Percentiles rank a stretch among this genome's conserved stretches.
phyloP scores from a whole-genome alignment of 1,140 invertebrate species.

The Luehdorfia chinensis region DNA sequence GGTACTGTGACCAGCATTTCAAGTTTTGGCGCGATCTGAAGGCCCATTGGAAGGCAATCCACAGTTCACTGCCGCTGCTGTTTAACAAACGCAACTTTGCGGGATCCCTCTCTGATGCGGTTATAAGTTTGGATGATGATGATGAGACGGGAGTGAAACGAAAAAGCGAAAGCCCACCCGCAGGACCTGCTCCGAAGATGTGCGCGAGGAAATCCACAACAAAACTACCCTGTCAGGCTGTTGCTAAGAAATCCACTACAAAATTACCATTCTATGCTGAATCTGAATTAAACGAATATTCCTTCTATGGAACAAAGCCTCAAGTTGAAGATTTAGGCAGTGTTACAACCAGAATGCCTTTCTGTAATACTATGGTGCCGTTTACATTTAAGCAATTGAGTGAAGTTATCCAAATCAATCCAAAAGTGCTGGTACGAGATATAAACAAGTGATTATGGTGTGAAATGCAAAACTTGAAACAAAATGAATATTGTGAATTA shows the following conservation, averaged over 20 bases:
- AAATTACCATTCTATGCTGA: constrained; percentile 34
- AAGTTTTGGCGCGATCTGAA: constrained; percentile 31
- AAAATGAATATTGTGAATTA: neutral
- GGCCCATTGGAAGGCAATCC: constrained; percentile 26
- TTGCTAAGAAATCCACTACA: constrained; percentile 57
- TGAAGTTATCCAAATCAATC: constrained; percentile 41
- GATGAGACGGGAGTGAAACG: constrained; percentile 19
- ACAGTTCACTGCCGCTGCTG: constrained; percentile 18
- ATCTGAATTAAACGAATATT: constrained; percentile 31
- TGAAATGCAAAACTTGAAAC: neutral
- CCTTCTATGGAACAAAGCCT: constrained; percentile 44
- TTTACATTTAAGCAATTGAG: constrained; percentile 40
- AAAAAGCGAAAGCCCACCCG: constrained; percentile 13
- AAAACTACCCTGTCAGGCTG: constrained; percentile 33
- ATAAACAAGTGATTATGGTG: constrained; percentile 20
- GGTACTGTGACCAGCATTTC: constrained; percentile 31
- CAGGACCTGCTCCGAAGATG: constrained; percentile 23
- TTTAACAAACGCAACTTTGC: neutral
- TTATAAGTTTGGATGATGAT: constrained; percentile 16
- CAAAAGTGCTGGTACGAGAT: constrained; percentile 36
- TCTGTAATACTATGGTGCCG: constrained; percentile 39
- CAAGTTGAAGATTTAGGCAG: constrained; percentile 25
- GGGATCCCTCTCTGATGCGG: neutral
- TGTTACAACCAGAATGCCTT: constrained; percentile 41
- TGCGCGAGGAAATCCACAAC: constrained; percentile 57